Percentiles rank a stretch among this genome's conserved stretches.
Evolutionary conservation across 2,888 invertebrate genomes (phyloP).

Genomic region (Masnerella sp.): DNA sequence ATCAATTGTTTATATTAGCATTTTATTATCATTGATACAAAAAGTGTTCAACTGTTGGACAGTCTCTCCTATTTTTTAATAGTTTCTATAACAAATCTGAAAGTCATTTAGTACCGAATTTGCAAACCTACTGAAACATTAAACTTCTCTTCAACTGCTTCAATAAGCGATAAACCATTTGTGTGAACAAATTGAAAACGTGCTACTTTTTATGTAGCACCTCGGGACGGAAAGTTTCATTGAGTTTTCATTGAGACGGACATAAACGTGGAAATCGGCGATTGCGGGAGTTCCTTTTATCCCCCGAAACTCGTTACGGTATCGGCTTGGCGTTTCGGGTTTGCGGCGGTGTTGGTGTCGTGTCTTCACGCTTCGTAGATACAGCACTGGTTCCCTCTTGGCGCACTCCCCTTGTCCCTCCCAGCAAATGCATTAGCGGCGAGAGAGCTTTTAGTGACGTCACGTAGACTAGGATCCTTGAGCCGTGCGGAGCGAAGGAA

Average conservation of each 20-base stretch:
- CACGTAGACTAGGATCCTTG: constrained; percentile 64
- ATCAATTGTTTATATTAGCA: no score
- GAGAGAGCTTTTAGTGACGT: constrained; percentile 70
- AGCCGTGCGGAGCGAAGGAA: constrained; percentile 43
- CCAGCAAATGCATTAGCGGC: constrained; percentile 76
- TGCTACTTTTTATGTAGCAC: no score
- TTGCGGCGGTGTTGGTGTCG: constrained; percentile 60
- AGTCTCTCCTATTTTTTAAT: no score
- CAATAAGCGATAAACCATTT: no score
- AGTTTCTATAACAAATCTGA: no score
- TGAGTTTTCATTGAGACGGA: constrained; percentile 3
- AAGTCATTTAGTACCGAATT: no score
- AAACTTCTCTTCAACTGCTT: no score
- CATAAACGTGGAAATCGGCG: constrained; percentile 22
- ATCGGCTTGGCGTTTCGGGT: constrained; percentile 33
- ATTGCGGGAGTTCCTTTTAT: constrained; percentile 40
- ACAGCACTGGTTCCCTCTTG: constrained; percentile 61
- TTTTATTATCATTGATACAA: no score
- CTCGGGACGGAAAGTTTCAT: not conserved
- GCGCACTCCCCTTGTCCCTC: constrained; percentile 66
- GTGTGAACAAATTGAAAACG: constrained; percentile 3
- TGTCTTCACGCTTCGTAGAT: constrained; percentile 71
- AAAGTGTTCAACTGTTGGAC: no score
- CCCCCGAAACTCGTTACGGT: constrained; percentile 36
- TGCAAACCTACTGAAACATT: no score